A percentile compares a stretch with the other conserved stretches of the same genome.
Conservation (phyloP, 2,113 vertebrate species). For the Peucedramus taeniatus region DNA sequence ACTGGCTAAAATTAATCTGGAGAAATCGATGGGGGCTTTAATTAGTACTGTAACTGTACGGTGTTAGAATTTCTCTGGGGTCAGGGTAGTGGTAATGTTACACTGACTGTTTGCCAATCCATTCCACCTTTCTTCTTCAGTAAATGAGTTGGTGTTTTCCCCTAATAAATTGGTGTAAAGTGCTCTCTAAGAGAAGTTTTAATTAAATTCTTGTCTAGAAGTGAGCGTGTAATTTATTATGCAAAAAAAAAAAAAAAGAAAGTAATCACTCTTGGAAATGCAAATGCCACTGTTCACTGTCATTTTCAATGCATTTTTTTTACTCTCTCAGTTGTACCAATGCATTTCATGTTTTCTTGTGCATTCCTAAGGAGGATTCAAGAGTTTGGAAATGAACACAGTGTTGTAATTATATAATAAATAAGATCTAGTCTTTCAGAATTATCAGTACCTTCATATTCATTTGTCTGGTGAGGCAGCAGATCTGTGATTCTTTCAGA, state of each 20-base stretch:
- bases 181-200: conserved; percentile 63
- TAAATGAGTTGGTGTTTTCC: conserved; percentile 63
- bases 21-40: conserved; percentile 76
- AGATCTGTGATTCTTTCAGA: not conserved
- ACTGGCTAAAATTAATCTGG: conserved; percentile 68
- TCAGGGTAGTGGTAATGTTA: conserved; percentile 49
- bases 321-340: not conserved
- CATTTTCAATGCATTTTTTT: not conserved
- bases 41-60: conserved; percentile 59
- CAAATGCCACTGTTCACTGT: not conserved
- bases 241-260: conserved; percentile 17
- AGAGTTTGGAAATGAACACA: not conserved
- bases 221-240: not conserved
- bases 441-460: not conserved
- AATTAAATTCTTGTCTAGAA: conserved; percentile 54
- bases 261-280: conserved; percentile 21
- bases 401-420: not conserved
- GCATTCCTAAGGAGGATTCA: not conserved
- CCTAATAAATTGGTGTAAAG: conserved; percentile 60
- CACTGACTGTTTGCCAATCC: conserved; percentile 56
- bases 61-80: conserved; percentile 60
- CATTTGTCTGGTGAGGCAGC: not conserved
- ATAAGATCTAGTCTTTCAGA: not conserved
- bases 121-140: conserved; percentile 49
- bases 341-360: not conserved